Evolutionary conservation across 2,113 vertebrate genomes (phyloP).

Genomic region (Pteropus alecto): DNA sequence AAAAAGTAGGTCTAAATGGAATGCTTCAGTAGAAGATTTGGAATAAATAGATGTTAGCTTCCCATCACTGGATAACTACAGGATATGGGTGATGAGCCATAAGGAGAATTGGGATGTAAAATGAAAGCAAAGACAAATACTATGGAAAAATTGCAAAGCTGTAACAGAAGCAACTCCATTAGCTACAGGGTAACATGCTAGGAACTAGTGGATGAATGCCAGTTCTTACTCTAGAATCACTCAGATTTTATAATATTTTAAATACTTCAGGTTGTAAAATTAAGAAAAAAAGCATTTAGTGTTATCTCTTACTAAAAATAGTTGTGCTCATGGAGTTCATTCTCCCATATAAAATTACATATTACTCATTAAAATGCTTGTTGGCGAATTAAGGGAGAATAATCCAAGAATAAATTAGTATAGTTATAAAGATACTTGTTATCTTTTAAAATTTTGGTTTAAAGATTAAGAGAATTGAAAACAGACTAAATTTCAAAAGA

Average conservation of each 20-base stretch:
- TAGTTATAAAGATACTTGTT: neutral
- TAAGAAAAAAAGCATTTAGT: neutral
- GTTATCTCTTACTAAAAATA: neutral
- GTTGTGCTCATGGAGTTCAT: neutral
- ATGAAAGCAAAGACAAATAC: neutral
- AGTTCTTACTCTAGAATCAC: neutral
- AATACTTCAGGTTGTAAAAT: neutral
- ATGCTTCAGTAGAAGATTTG: accelerated
- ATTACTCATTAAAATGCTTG: neutral
- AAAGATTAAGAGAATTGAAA: neutral
- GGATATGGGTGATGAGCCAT: neutral
- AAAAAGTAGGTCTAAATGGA: neutral
- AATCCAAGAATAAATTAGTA: neutral
- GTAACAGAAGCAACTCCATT: neutral
- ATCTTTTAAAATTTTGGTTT: neutral
- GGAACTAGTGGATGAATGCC: neutral
- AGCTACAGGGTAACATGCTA: neutral
- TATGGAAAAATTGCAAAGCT: neutral
- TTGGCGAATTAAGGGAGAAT: neutral
- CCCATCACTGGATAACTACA: neutral
- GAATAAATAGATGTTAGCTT: neutral
- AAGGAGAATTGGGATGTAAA: neutral
- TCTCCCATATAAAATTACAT: neutral
- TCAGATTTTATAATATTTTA: neutral
- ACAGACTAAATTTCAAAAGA: neutral